Evolutionary conservation across 2,797 vertebrate genomes (phyloP), one percentile per base, ranked within the genome.

Genomic region (Diplodus sargus): DNA sequence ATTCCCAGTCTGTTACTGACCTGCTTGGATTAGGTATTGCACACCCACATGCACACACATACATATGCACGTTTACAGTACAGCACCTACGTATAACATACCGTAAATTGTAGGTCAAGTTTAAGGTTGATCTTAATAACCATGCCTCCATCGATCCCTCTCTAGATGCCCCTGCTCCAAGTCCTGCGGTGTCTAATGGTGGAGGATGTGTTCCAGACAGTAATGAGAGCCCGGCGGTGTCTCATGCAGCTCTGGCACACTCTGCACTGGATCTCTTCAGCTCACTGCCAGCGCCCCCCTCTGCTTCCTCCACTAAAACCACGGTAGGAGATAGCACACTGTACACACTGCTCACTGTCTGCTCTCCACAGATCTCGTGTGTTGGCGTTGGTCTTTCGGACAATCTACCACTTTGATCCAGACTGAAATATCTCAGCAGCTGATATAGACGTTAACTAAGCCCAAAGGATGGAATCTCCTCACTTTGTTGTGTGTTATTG

Each of bases 21-120:
- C 92, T 99, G 83, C 92, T 99, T 78, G 98, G 96, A 89, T 94
- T 99, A 78, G 98, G 98, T 99, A 96, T 59, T 61, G 52, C 34
- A 47, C 22, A 57, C 47, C 28, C 42, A 63, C 45, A 28, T 49
- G 34, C 68, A 51, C 42, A 18, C 18, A 23, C 22, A 52, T 5
- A 63, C 57, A 59, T 8, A 60, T 53, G 62, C 12, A 14, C 14
- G 30, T 53, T 42, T 13, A 39, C 22, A 59, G 13, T 9, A 9
- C 7, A 34, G 34, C 34, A 34, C 34, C 7, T 34, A 9, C 34
- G 34, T 34, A 9, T 34, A 34, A 34, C 6, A 34, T 34, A 34
- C 34, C 9, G 34, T 34, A 9, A 20, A 11, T 25, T 34, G 5
- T 20, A 34, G 23, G 23, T 45, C 5, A 65, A 48, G 47, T 34